Conservation (phyloP, 2,888 invertebrate species). For the Thymelicus lineola region DNA sequence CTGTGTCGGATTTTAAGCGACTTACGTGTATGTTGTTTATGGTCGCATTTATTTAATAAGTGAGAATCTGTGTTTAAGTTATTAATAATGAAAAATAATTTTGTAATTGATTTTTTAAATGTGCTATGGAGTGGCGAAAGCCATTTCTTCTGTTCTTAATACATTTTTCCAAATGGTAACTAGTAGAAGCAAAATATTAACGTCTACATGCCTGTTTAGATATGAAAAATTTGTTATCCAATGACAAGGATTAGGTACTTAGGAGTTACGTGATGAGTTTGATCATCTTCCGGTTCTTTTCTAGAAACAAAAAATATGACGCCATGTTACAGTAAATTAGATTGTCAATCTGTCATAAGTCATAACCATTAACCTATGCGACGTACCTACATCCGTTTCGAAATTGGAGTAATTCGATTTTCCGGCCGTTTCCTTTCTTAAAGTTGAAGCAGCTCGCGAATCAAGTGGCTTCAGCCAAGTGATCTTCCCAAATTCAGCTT, state of each 20-base stretch:
- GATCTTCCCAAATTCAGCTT: slow-evolving; percentile 64
- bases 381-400: slow-evolving; percentile 45
- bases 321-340: slow-evolving; percentile 18
- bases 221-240: too few relatives aligned
- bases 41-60: slow-evolving; percentile 8
- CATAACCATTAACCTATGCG: slow-evolving; percentile 44
- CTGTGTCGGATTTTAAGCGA: slow-evolving; percentile 39
- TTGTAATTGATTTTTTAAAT: too few relatives aligned
- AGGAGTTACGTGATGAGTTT: not conserved
- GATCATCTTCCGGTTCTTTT: not conserved
- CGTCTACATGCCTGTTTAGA: too few relatives aligned
- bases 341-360: slow-evolving; percentile 42
- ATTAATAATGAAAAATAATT: too few relatives aligned
- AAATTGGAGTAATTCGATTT: slow-evolving; percentile 58
- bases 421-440: slow-evolving; percentile 57
- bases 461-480: slow-evolving; percentile 49
- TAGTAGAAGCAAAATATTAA: too few relatives aligned
- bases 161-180: too few relatives aligned
- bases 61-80: too few relatives aligned
- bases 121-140: too few relatives aligned
- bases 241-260: slow-evolving; percentile 24
- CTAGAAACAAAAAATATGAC: slow-evolving; percentile 9
- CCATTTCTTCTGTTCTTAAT: too few relatives aligned
- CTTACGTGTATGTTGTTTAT: slow-evolving; percentile 28
- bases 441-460: slow-evolving; percentile 52